A percentile compares a stretch with the other conserved stretches of the same genome.
Evolutionary conservation across 2,797 vertebrate species (phyloP).

Genomic region (Macroramphosus scolopax): DNA sequence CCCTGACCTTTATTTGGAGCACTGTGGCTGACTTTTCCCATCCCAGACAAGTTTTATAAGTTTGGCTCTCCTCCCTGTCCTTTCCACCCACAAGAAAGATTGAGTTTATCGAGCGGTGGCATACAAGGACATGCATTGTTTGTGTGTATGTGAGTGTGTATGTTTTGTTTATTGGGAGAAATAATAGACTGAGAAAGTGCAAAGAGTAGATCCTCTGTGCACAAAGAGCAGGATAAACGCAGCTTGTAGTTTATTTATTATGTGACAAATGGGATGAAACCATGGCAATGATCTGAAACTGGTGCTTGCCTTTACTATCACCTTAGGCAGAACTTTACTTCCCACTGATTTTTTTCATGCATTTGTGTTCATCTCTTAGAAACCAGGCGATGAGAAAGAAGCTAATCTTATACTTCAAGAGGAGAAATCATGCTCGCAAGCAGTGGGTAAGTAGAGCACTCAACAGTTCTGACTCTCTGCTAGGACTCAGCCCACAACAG

Average conservation of each 20-base stretch:
- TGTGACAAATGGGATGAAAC: conserved; percentile 17
- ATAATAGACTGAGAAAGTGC: conserved; percentile 3
- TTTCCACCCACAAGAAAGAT: conserved; percentile 45
- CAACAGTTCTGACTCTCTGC: conserved; percentile 29
- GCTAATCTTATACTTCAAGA: conserved; percentile 98
- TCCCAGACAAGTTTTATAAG: conserved; percentile 63
- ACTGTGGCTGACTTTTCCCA: conserved; percentile 51
- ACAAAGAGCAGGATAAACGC: conserved; percentile 1
- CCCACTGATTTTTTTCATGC: too few species aligned
- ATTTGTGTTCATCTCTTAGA: conserved; percentile 76
- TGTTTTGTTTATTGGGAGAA: conserved; percentile 18
- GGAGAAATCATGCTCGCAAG: conserved; percentile 98
- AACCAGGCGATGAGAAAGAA: conserved; percentile 99
- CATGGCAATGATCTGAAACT: not conserved
- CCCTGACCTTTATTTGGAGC: conserved; percentile 72
- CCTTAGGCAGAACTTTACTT: too few species aligned
- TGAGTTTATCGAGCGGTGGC: conserved; percentile 50
- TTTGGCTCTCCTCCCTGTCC: conserved; percentile 57
- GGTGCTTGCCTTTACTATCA: conserved; percentile 3
- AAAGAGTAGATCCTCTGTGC: conserved; percentile 5
- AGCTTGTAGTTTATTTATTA: conserved; percentile 20
- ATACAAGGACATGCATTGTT: conserved; percentile 46
- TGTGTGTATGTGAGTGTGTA: conserved; percentile 17
- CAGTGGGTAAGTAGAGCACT: conserved; percentile 85
- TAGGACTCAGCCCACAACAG: conserved; percentile 31